Base-by-base conservation (phyloP, 1,140 invertebrate genomes). In the Euura saliciscinereae region DNA sequence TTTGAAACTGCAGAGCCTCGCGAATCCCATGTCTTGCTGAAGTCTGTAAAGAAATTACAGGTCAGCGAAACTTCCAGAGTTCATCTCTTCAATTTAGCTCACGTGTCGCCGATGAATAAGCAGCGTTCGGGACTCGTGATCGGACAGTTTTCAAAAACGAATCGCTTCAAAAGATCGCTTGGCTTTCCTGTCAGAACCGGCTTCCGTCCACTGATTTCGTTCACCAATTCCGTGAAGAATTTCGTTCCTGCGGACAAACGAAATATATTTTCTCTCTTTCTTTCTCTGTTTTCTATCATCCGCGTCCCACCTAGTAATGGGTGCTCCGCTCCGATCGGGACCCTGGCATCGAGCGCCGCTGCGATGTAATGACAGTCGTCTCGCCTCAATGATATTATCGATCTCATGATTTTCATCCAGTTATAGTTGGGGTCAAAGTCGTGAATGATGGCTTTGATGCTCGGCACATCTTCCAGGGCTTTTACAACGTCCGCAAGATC, bases 101-200 rank as follows among this genome's bases (percentile, higher is more conserved):
- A 88, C 90, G 90, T 89, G 66, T 92, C 91, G 7, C 91, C 91
- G 71, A 92, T 88, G 77, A 92, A 91, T 1, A 92, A 82, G n/a
- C 90, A 90, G 73, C 89, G 86, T n/a, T 79, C 80, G 2, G 89
- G 84, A 68, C 89, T 78, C 0, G 76, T 82, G 7, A 91, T 81
- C 0, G 87, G 81, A 45, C 85, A 89, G 13, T 85, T 82, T 42
- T 84, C 46, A 1, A 82, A 45, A 6, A 89, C 66, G 69, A 83
- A 83, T 5, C 87, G 73, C 46, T 87, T 89, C 42, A 91, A 81
- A 8, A 76, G 70, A 46, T 82, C 78, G 0, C 90, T 88, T 0
- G 91, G 91, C 73, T 92, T 92, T 0, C 88, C 90, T 68, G 90
- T 78, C 2, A 77, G 68, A 1, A 88, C 79, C 0, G 90, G 85